A percentile compares a stretch with the other conserved stretches of the same genome.
These are phyloP conservation scores for Taeniopygia guttata DNA, from an alignment of 2,797 vertebrate genomes.

Conservation along the genomic window DNA sequence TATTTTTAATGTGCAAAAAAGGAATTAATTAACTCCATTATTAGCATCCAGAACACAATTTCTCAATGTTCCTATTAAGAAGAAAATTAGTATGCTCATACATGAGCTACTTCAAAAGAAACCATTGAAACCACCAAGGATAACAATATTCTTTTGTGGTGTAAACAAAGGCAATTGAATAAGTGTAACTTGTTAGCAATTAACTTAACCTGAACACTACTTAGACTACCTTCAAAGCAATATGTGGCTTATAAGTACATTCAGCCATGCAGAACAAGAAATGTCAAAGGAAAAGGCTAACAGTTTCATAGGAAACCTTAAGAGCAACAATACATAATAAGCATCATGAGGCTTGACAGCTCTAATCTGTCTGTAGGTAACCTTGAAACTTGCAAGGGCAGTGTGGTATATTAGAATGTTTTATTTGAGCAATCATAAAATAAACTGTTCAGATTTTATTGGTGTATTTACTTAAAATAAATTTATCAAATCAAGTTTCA, in stretches of 20 bases:
- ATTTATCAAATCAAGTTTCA: background rate
- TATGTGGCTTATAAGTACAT: constrained; percentile 42
- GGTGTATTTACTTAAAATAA: constrained; percentile 20
- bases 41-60: background rate
- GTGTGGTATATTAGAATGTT: background rate
- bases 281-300: constrained; percentile 69
- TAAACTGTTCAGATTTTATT: background rate
- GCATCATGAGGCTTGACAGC: constrained; percentile 37
- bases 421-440: constrained; percentile 25
- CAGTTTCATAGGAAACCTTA: constrained; percentile 55
- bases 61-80: background rate
- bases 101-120: constrained; percentile 15
- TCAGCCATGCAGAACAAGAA: constrained; percentile 65
- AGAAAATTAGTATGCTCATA: constrained; percentile 1
- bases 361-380: constrained; percentile 56
- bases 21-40: background rate
- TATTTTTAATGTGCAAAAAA: background rate
- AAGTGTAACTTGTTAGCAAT: constrained; percentile 42
- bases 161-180: constrained; percentile 43
- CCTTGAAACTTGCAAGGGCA: constrained; percentile 65
- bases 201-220: constrained; percentile 43
- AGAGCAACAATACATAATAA: constrained; percentile 49
- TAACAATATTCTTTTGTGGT: constrained; percentile 16
- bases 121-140: constrained; percentile 1
- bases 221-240: constrained; percentile 53